Evolutionary conservation across 2,888 invertebrate genomes (phyloP), one percentile per base, ranked within the genome.

Genomic region (Himalopsyche tibetana): DNA sequence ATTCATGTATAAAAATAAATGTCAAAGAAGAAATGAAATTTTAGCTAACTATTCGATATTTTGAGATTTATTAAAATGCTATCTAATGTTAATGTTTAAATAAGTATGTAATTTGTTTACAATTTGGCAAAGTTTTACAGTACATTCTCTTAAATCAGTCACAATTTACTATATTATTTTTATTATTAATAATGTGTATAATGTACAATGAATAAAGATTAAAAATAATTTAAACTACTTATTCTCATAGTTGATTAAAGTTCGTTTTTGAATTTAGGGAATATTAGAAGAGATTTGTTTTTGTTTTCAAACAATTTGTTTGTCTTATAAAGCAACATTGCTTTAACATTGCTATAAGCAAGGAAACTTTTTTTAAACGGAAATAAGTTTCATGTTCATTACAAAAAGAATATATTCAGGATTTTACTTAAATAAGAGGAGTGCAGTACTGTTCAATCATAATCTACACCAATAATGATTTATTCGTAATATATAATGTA

Each of bases 31-130:
- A 74, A 74, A 74, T 74, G 11, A 74, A 74, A 74, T 74, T 74
- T 74, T 74, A 74, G 74, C 74, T 74, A 74, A 74, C 74, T 74
- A 74, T 74, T 74, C 74, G 74, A 74, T 74, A 74, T 74, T 82
- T 85, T 85, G 82, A 85, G 85, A 85, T 85, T 85, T 82, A 79
- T 85, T 85, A 82, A 85, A 85, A 85, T 19, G 36, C 85, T 85
- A 85, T 85, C 85, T 85, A 85, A 82, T 28, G 17, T 85, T 85
- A 80, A 56, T 63, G 63, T 84, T 45, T 51, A 82, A 36, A 19
- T 81, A 56, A 82, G 45, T 74, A 55, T 69, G 56, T 82, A 85
- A 82, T 81, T 82, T 85, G 80, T 83, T 83, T 84, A 85, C 82
- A 55, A 85, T 85, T 85, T 85, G 85, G 85, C 85, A 82, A 85